Evolutionary conservation across 2,113 vertebrate species (phyloP), one percentile per base, ranked within the genome.

Genomic region (Seriola quinqueradiata): DNA sequence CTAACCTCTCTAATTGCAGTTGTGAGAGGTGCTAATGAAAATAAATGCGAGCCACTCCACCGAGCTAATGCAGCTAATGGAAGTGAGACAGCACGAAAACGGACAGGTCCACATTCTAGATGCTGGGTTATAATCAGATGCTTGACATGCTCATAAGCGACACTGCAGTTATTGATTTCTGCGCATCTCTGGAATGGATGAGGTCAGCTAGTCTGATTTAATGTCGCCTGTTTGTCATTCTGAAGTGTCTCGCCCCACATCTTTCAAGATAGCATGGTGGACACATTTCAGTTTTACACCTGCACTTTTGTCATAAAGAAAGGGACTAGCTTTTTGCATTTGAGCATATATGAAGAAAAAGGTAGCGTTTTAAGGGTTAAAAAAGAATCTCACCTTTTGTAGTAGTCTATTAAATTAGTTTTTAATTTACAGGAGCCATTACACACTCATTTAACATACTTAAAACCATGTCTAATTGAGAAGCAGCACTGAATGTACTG

Each of bases 1-100:
- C 89, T 80, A 75, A 85, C 83, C 89, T 85, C 67, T 87, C 60
- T 92, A 92, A 92, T 92, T 92, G 79, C 48, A 10, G 79, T 85
- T 87, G 78, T 87, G 86, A 92, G 77, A 86, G 86, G 88, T 90
- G 90, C 83, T 93, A 91, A 93, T 93, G 91, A 93, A 92, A 92
- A 93, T 92, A 91, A 92, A 93, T 87, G 87, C 5, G 58, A 89
- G 79, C 70, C 76, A 76, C 82, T 91, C 82, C 87, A 80, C 63
- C 6, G 63, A 88, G 89, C 91, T 92, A 90, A 92, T 92, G 75
- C 78, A 73, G 82, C 84, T 88, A 93, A 94, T 93, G 90, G 84
- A 86, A 81, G 63, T 42, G 77, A 89, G 83, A 75, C 85, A 79
- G 85, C 64, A 50, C 16, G 38, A 75, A 93, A 75, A 89, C 44